These are phyloP conservation scores for Protosalanx chinensis DNA, from an alignment of 2,797 vertebrate genomes.

Conservation along the genomic window DNA sequence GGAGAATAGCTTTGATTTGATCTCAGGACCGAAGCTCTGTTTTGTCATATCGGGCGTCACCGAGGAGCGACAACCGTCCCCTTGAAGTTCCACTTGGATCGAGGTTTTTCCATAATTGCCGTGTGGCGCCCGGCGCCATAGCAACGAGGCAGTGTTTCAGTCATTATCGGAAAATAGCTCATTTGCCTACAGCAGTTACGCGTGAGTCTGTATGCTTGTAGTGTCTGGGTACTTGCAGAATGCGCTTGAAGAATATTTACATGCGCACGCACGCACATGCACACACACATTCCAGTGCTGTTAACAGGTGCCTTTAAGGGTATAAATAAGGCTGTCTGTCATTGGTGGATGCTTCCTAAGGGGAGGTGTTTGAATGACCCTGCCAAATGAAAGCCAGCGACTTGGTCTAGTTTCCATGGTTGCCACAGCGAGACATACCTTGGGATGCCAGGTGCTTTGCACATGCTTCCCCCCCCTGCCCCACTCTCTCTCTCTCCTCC, in stretches of 20 bases:
- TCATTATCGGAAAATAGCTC: conserved; percentile 11
- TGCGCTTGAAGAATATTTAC: background rate
- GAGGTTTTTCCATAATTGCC: no score
- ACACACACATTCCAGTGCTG: background rate
- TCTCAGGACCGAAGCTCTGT: no score
- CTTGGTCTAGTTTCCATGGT: conserved; percentile 59
- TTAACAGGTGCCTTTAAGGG: conserved; percentile 50
- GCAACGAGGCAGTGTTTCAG: background rate
- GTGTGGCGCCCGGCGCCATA: no score
- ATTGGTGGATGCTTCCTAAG: conserved; percentile 23
- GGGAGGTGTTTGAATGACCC: conserved; percentile 51
- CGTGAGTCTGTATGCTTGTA: background rate
- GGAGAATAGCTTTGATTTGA: no score
- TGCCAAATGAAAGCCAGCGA: conserved; percentile 49
- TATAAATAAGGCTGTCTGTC: conserved; percentile 47
- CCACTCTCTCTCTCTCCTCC: no score
- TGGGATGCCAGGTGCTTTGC: conserved; percentile 56
- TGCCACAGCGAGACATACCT: conserved; percentile 66
- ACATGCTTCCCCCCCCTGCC: no score
- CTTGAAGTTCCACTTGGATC: no score
- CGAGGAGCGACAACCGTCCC: no score
- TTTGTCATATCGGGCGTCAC: no score
- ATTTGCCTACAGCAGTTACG: conserved; percentile 25
- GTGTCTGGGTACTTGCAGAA: background rate
- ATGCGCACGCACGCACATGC: background rate